Evolutionary conservation across 2,797 vertebrate genomes (phyloP).

Genomic region (Acanthurus leucopareius): DNA sequence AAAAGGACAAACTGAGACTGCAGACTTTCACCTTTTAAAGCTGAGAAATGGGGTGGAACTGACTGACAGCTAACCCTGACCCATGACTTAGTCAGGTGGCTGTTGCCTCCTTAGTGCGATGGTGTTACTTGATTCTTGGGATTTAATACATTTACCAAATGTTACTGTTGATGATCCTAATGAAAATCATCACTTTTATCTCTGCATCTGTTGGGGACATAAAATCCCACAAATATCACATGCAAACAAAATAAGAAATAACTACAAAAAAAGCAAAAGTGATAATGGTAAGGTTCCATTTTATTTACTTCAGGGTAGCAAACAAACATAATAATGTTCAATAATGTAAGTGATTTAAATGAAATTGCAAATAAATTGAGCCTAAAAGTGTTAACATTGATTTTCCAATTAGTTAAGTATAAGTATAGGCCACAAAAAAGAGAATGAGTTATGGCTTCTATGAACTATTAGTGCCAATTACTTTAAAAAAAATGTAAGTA

Average conservation of each 20-base stretch:
- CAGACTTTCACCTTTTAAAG: no score
- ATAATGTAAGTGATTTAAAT: constrained; percentile 42
- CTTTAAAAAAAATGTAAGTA: constrained; percentile 55
- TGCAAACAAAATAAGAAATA: neutral
- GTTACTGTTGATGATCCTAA: neutral
- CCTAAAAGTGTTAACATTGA: constrained; percentile 36
- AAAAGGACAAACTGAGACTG: no score
- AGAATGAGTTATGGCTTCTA: constrained; percentile 35
- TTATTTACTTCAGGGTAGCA: constrained; percentile 66
- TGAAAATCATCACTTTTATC: neutral
- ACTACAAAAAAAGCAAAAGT: neutral
- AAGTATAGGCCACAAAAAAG: constrained; percentile 34
- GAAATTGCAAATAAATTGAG: constrained; percentile 38
- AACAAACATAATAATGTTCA: constrained; percentile 53
- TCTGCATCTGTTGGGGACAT: neutral
- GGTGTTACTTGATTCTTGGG: neutral
- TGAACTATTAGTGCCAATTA: constrained; percentile 52
- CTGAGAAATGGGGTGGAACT: no score
- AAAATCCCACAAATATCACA: neutral
- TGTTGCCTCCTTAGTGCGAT: no score
- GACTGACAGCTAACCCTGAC: no score
- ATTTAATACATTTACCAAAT: neutral
- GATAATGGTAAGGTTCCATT: constrained; percentile 44
- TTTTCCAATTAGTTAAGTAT: constrained; percentile 51
- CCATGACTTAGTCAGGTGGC: no score